Conservation (phyloP, 2,888 invertebrate genomes). For the Acheta domesticus region DNA sequence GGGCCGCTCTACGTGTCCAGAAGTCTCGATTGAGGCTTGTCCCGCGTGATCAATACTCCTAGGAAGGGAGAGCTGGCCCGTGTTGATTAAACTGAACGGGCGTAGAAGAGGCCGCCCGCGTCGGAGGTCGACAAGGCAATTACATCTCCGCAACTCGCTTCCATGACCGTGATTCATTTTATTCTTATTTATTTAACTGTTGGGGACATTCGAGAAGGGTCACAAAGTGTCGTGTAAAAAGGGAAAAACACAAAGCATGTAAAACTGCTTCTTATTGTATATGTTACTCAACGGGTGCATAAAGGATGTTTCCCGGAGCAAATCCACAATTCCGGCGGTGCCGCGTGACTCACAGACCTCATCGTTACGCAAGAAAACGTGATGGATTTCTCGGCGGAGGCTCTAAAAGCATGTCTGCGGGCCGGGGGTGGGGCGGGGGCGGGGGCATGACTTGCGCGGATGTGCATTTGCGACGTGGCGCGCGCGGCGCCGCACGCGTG, state of each 20-base stretch:
- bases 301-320: neutral
- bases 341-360: neutral
- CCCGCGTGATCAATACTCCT: neutral
- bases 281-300: neutral
- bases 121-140: neutral
- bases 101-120: neutral
- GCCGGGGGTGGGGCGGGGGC: neutral
- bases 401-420: neutral
- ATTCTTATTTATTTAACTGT: neutral
- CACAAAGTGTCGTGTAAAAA: too few species aligned
- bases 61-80: neutral
- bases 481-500: neutral
- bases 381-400: neutral
- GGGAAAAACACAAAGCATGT: too few species aligned
- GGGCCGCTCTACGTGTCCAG: neutral
- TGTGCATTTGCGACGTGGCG: neutral
- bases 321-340: neutral
- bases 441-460: neutral
- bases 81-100: slow-evolving; percentile 18
- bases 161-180: neutral
- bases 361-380: slow-evolving; percentile 2
- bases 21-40: neutral
- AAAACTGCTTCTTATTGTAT: neutral
- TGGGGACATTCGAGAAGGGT: too few species aligned
- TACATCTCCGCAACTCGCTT: neutral